phyloP scores from a whole-genome alignment of 2,888 invertebrate genomes.

The Koerneria pararmatus region DNA sequence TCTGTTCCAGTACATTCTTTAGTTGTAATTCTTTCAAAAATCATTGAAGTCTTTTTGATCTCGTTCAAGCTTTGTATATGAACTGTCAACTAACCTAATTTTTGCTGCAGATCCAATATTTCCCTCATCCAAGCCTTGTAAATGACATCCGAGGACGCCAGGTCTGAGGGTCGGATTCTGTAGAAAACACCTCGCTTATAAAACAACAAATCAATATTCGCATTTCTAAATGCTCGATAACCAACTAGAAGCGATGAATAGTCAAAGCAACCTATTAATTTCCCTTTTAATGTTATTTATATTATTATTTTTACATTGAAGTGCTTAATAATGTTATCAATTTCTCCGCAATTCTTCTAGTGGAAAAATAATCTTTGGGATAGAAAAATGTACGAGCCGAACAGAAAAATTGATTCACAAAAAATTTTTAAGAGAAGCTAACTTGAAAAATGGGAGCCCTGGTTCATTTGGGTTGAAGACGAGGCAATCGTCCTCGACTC shows the following conservation, averaged over 20 bases:
- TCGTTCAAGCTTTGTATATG: too few species aligned
- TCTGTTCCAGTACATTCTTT: too few species aligned
- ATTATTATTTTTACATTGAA: background rate
- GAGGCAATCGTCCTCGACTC: slow-evolving; percentile 58
- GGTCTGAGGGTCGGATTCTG: slow-evolving; percentile 50
- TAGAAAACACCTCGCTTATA: background rate
- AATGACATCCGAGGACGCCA: slow-evolving; percentile 43
- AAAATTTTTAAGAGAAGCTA: background rate
- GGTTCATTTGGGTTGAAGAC: slow-evolving; percentile 51
- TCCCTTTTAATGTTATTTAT: background rate
- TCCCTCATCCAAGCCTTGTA: slow-evolving; percentile 62
- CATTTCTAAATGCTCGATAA: too few species aligned
- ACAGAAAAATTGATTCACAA: too few species aligned
- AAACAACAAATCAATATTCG: too few species aligned
- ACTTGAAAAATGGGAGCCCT: slow-evolving; percentile 47
- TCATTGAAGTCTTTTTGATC: too few species aligned
- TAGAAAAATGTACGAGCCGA: too few species aligned
- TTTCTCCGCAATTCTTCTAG: too few species aligned
- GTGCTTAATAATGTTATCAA: background rate
- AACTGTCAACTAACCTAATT: slow-evolving; percentile 56
- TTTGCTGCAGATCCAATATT: slow-evolving; percentile 59
- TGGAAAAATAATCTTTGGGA: too few species aligned
- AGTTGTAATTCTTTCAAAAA: too few species aligned
- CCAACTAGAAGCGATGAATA: too few species aligned
- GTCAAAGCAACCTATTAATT: background rate